Evolutionary conservation across 2,888 invertebrate genomes (phyloP), one percentile per base, ranked within the genome.

Genomic region (Lapara coniferarum): DNA sequence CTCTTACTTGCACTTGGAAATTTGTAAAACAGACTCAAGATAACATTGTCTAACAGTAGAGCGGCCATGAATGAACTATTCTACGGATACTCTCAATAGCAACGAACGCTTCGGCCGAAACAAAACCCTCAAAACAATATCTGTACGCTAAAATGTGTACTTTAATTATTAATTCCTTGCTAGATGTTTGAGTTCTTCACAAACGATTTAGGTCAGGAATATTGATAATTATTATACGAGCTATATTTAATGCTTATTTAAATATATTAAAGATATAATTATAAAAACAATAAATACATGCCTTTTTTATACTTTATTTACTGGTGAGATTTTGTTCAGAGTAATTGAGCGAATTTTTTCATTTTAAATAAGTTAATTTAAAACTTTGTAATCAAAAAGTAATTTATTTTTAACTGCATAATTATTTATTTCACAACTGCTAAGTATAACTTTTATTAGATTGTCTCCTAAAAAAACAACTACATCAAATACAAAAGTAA

Each of bases 11-110:
- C 83, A 83, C 84, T 83, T 81, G 75, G 80, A 83, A 87, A 86
- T 85, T 87, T 85, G 86, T 84, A 80, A 81, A 83, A 83, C 78
- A 81, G 79, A 81, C 76, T 74, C 72, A 80, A 85, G 85, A 87
- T 85, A 85, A 84, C 81, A 82, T 78, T 82, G 81, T 83, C 76
- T 81, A 78, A 78, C 74, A 77, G 69, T 66, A 73, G 70, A 74
- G 77, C 69, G 19, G 63, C 6, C 69, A 70, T 74, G 74, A 80
- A 78, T 78, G 75, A 77, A 77, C 77, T 72, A 72, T 70, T 71
- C 55, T 52, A 55, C 55, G 69, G 68, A 71, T 74, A 71, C 30
- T 66, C 66, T 71, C 67, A 67, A 75, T 63, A 49, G 63, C 49
- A 16, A 46, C 63, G 6, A 63, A 25, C 49, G 59, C 19, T 46